Evolutionary conservation across 2,888 invertebrate genomes (phyloP), one percentile per base, ranked within the genome.

Genomic region (Tenthredo scrophulariae): DNA sequence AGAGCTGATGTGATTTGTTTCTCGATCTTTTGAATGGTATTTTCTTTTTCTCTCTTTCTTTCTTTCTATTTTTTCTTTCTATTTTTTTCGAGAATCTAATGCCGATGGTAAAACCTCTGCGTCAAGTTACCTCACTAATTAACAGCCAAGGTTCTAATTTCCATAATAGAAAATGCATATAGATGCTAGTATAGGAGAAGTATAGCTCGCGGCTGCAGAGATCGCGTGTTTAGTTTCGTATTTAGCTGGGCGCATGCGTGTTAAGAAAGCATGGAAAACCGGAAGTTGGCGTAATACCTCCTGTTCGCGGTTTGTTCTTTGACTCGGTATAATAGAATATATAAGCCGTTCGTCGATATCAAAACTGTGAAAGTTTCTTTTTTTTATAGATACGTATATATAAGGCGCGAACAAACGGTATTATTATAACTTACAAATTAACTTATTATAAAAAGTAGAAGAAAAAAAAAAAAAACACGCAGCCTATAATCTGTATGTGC

Each of bases 191-290:
- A 15, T 77, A n/a, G 0, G 33, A 13, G 40, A 22, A 7, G 6
- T 7, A 67, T 29, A 67, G 13, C 67, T 33, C 6, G 22, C 22
- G 15, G 67, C 18, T 67, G 18, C 67, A 33, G 62, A 22, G 18
- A 80, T 80, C 80, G 80, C 80, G 80, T 80, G 80, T 80, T 72
- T 40, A 67, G 18, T 75, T 40, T 37, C 62, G 62, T 33, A 80
- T 80, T 58, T 9, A 62, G 58, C 58, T 18, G 13, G 33, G 26
- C 83, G 83, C 83, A 46, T 70, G 83, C 83, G 83, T 83, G 83
- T 67, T 83, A 83, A 83, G 83, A 83, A 83, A 83, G 83, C 83
- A 83, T 83, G 70, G 70, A 50, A 83, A 70, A 83, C 83, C 83
- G 83, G 83, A 83, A 83, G 83, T 50, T 83, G 83, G 83, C 83